Conservation (phyloP, 2,797 vertebrate genomes). For the Myiotriccus ornatus region DNA sequence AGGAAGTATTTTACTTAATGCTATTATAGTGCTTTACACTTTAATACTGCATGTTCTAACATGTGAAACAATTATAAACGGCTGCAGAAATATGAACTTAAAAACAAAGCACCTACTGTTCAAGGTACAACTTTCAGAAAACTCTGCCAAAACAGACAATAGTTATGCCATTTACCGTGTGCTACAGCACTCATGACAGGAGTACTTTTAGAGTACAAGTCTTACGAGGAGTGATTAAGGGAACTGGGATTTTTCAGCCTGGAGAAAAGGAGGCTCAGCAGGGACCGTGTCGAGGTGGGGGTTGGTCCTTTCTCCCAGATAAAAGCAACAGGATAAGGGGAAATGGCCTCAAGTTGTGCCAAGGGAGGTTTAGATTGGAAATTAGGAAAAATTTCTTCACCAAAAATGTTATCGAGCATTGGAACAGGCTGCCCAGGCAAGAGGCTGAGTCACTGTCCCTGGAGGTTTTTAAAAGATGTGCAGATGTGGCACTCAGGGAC, state of each 20-base stretch:
- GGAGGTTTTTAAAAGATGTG: not conserved
- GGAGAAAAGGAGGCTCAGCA: not conserved
- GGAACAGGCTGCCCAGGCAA: not conserved
- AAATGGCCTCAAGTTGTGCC: not conserved
- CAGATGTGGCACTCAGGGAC: not conserved
- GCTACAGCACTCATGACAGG: not conserved
- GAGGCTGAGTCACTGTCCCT: not conserved
- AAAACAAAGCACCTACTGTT: not conserved
- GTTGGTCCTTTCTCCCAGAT: not conserved
- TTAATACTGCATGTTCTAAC: not conserved
- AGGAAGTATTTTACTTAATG: slow-evolving; percentile 35
- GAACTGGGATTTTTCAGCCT: not conserved
- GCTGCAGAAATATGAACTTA: not conserved
- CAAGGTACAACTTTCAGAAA: not conserved
- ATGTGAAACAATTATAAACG: not conserved
- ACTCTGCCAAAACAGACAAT: not conserved
- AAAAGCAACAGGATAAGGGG: not conserved
- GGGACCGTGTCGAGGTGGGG: not conserved
- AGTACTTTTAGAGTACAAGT: not conserved
- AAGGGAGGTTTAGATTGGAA: not conserved
- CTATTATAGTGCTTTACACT: not conserved
- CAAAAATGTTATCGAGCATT: not conserved
- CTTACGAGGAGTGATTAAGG: not conserved
- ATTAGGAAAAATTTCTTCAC: not conserved
- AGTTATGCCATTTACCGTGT: not conserved